Evolutionary conservation across 2,888 invertebrate species (phyloP), one percentile per base, ranked within the genome.

Genomic region (Dryobotodes eremita): DNA sequence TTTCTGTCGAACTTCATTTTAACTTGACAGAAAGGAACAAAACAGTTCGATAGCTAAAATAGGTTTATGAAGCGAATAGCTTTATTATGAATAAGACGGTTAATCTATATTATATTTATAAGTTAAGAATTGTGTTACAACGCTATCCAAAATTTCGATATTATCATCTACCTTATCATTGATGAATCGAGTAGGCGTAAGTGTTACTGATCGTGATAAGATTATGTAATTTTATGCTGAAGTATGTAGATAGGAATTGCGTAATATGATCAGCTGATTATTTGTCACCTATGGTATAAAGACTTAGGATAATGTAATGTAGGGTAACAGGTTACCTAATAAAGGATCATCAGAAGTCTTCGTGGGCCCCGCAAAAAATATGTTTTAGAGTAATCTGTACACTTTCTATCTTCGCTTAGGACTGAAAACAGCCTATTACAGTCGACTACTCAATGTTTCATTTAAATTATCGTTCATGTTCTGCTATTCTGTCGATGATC

Each of bases 161-260:
- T 62, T 55, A 71, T 71, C 77, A 36, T 3, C 31, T 55, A 1
- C 7, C 17, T 74, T 82, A 74, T 74, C 77, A 77, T 36, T 85
- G 83, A 84, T 86, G n/a, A 50, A 84, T 86, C 42, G 74, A 57
- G 46, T 6, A 15, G 23, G 50, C 20, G 46, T 70, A 57, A 85
- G 46, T 61, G n/a, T 26, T 26, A 15, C 26, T 8, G 23, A 57
- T 62, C 8, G 53, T 53, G 46, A 50, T 23, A 10, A 36, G 55
- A 53, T 84, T 81, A 82, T 61, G 53, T 73, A 64, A 82, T 82
- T 77, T 71, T 69, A 59, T 13, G 15, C 80, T 69, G 62, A 31
- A 71, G 0, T 53, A 8, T 59, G 23, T 11, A 20, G 64, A 85
- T 80, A 80, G 1, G 6, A 17, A 48, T 79, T 59, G 20, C 23